phyloP scores from a whole-genome alignment of 2,797 vertebrate species.

The Onychomys leucogaster region DNA sequence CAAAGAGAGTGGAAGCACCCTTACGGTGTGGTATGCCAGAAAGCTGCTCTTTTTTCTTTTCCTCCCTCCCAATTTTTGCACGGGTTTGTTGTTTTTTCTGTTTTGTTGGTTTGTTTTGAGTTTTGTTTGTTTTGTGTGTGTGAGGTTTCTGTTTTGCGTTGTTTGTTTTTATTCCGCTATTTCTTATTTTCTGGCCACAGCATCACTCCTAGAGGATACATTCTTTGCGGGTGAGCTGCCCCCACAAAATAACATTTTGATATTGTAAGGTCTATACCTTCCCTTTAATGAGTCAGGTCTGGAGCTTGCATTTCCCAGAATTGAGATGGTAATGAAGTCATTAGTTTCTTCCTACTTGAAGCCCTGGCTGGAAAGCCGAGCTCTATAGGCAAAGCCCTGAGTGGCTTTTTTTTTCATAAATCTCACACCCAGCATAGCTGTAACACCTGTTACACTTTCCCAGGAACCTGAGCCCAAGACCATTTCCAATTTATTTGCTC shows the following conservation, averaged over 20 bases:
- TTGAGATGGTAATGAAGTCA: constrained; percentile 93
- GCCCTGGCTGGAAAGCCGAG: constrained; percentile 88
- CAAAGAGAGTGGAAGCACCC: constrained; percentile 78
- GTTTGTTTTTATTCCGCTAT: constrained; percentile 33
- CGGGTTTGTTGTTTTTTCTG: neutral
- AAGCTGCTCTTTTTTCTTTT: neutral
- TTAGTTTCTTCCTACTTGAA: constrained; percentile 93
- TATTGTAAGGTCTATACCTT: constrained; percentile 90
- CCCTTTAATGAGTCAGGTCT: constrained; percentile 90
- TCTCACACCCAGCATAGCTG: constrained; percentile 89
- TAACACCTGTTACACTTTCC: constrained; percentile 96
- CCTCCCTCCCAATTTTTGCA: neutral
- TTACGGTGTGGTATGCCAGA: rapidly evolving
- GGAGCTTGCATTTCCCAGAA: constrained; percentile 90
- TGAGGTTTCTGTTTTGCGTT: neutral
- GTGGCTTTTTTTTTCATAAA: constrained; percentile 90
- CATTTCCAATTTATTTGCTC: constrained; percentile 91
- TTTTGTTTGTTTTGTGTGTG: neutral
- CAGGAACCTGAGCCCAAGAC: constrained; percentile 89
- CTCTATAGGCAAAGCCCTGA: constrained; percentile 89
- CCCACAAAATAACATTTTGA: constrained; percentile 90
- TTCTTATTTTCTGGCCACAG: constrained; percentile 81
- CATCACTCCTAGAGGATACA: constrained; percentile 81
- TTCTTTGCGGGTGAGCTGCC: constrained; percentile 86
- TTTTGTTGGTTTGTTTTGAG: neutral